Conservation (phyloP, 2,888 invertebrate species). For the Leuctra nigra region DNA sequence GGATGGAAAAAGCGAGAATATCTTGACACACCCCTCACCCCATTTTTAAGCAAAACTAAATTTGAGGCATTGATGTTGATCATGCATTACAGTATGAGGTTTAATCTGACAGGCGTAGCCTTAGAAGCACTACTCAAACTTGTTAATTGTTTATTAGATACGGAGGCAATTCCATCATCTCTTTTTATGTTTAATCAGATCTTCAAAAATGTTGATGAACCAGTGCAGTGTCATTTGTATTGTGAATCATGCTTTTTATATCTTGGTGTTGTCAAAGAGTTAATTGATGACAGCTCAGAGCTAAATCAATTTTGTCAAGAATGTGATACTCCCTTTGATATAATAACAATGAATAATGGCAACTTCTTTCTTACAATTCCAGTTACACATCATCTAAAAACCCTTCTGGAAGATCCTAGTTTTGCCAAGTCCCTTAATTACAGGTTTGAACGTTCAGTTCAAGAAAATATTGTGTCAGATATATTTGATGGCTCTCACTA, state of each 20-base stretch:
- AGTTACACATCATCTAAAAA: not conserved
- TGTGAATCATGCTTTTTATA: not conserved
- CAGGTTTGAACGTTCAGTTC: not conserved
- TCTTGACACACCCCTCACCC: not conserved
- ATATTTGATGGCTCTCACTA: constrained; percentile 15
- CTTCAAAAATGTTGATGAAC: not conserved
- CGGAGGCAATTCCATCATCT: not conserved
- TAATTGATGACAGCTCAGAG: no score
- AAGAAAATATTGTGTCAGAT: constrained; percentile 1
- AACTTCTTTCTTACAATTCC: not conserved
- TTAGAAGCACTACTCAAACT: not conserved
- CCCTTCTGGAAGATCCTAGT: not conserved
- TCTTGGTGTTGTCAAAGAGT: not conserved
- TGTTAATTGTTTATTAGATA: not conserved
- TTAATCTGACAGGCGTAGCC: not conserved
- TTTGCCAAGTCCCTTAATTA: not conserved
- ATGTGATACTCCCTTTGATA: not conserved
- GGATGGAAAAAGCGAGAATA: no score
- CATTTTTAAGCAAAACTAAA: not conserved
- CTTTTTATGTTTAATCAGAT: not conserved
- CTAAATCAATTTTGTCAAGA: not conserved
- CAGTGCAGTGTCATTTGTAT: not conserved
- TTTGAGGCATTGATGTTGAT: not conserved
- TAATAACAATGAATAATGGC: not conserved
- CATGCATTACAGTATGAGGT: not conserved